Base-by-base conservation (phyloP, 2,888 invertebrate genomes). In the Falcaria lacertinaria region DNA sequence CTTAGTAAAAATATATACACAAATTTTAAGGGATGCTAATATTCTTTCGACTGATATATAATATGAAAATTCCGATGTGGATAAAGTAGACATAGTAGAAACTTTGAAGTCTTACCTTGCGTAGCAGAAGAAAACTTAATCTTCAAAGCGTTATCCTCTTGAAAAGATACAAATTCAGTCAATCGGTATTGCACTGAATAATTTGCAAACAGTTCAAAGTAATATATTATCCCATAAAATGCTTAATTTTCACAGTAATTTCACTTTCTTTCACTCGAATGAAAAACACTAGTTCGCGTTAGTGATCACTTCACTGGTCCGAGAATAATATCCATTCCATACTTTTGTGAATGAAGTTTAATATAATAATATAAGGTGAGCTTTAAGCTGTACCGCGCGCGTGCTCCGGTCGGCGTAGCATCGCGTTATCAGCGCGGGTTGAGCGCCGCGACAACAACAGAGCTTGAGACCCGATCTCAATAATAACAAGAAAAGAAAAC, bases 401-500 rank as follows among this genome's bases (percentile, higher is more conserved):
- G 84, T 80, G 87, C 82, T 76, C 87, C 73, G 81, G 69, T 69
- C 80, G 78, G 78, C 78, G 81, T 72, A 76, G 85, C 88, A 83
- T 87, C 86, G 84, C 86, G 87, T 89, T 89, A 89, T 89, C 89
- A 88, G 82, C 84, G 81, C 81, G 76, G 77, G 80, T 79, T 79
- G 78, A 77, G 79, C 81, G 78, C 82, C 77, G 82, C 86, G 85
- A 87, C 87, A 86, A 88, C 88, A 88, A 88, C 88, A 88, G 87
- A 87, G 81, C 87, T 84, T 85, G 82, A 84, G 85, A 81, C 77
- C 73, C 86, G 85, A 85, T 86, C 88, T 87, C 86, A 88, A 88
- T 88, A 88, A 87, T 83, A 88, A 89, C 88, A 89, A 88, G 88
- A 88, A 89, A 89, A 89, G 88, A 89, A 89, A 88, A 89, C 89